phyloP scores from a whole-genome alignment of 2,113 vertebrate species.

The Oncorhynchus kisutch region DNA sequence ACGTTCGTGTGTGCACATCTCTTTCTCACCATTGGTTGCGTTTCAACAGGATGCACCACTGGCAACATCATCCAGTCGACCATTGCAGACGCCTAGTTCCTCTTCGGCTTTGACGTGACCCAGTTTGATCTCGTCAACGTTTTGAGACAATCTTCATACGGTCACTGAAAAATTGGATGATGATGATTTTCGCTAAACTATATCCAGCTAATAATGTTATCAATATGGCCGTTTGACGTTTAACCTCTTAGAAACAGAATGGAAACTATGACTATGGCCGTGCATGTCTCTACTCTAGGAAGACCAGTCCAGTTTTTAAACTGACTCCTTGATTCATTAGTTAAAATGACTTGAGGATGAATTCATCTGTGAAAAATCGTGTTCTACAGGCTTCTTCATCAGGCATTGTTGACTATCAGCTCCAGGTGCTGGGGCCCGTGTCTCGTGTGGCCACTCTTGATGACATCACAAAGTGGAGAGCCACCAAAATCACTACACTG shows the following conservation, averaged over 20 bases:
- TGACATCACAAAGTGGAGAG: constrained; percentile 61
- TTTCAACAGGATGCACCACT: constrained; percentile 18
- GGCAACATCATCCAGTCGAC: constrained; percentile 55
- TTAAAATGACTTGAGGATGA: not conserved
- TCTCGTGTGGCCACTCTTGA: constrained; percentile 54
- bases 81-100: constrained; percentile 49
- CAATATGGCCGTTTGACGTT: not conserved
- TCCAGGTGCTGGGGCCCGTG: constrained; percentile 48
- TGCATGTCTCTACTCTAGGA: too few relatives aligned
- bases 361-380: not conserved
- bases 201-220: constrained; percentile 48
- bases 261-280: too few relatives aligned
- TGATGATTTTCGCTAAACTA: constrained; percentile 55
- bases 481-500: constrained; percentile 58
- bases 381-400: constrained; percentile 49
- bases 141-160: constrained; percentile 50
- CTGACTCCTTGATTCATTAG: too few relatives aligned
- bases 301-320: too few relatives aligned
- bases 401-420: constrained; percentile 42
- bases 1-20: too few relatives aligned
- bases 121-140: constrained; percentile 52
- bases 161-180: constrained; percentile 58
- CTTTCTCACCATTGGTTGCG: too few relatives aligned
- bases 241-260: not conserved
- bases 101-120: constrained; percentile 46